These are phyloP conservation scores for Diploscapter pachys DNA, from an alignment of 1,140 invertebrate genomes.

Conservation along the genomic window DNA sequence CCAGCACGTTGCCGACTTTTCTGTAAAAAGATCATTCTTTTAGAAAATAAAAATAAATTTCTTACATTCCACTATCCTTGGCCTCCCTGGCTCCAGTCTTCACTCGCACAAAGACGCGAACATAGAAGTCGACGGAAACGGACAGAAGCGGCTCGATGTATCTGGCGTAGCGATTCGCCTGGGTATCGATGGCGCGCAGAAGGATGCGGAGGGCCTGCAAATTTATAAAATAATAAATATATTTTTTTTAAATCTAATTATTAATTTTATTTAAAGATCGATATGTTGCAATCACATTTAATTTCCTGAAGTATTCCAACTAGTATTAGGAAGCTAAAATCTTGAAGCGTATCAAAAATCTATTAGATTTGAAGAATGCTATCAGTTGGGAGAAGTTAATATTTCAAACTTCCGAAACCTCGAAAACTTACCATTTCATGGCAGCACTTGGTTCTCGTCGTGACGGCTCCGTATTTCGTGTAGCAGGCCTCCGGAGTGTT, in stretches of 20 bases:
- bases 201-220: conserved; percentile 81
- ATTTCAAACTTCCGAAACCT: no score
- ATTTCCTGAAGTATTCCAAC: no score
- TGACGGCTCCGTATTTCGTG: conserved; percentile 87
- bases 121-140: conserved; percentile 93
- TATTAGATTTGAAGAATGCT: no score
- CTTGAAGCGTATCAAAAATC: no score
- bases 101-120: conserved; percentile 86
- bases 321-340: no score
- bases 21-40: conserved; percentile 38
- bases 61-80: conserved; percentile 75
- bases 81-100: conserved; percentile 75
- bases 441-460: conserved; percentile 79
- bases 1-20: conserved; percentile 50
- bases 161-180: conserved; percentile 85
- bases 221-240: not conserved
- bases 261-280: no score
- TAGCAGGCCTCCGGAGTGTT: conserved; percentile 90
- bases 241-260: no score
- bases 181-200: conserved; percentile 80
- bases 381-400: no score
- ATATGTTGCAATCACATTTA: no score
- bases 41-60: not conserved
- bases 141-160: conserved; percentile 87
- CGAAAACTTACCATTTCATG: conserved; percentile 79